Evolutionary conservation across 2,797 vertebrate species (phyloP).

Genomic region (Aratinga solstitialis): DNA sequence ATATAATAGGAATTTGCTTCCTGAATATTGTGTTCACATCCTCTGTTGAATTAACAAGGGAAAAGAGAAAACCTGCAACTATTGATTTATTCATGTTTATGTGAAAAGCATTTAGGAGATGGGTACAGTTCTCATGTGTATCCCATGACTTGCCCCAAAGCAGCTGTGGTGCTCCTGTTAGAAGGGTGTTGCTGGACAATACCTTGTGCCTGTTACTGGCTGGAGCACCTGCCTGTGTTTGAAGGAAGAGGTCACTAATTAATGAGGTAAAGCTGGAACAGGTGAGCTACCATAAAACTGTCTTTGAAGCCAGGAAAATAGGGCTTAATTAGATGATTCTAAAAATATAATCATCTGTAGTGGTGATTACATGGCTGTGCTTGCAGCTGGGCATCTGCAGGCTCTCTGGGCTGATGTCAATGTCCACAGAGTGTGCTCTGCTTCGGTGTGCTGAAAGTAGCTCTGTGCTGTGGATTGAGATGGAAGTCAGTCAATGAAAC

Average conservation of each 20-base stretch:
- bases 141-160: background rate
- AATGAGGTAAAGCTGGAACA: background rate
- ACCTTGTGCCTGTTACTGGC: background rate
- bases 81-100: background rate
- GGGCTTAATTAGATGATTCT: constrained; percentile 17
- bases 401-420: background rate
- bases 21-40: background rate
- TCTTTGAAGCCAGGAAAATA: background rate
- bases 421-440: background rate
- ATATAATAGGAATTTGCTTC: background rate
- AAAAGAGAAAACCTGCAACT: background rate
- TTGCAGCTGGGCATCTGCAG: constrained; percentile 21
- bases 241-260: background rate
- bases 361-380: background rate
- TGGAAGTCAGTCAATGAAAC: background rate
- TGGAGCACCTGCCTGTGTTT: background rate
- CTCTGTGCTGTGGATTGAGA: background rate
- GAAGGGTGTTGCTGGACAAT: background rate
- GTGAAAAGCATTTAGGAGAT: background rate
- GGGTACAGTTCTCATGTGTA: background rate
- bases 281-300: background rate
- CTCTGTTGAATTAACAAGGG: background rate
- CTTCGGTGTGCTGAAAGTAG: background rate
- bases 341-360: background rate
- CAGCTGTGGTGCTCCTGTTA: background rate